Percentiles rank a stretch among this genome's conserved stretches.
Conservation (phyloP, 2,797 vertebrate species). For the Rhodeus uyekii region DNA sequence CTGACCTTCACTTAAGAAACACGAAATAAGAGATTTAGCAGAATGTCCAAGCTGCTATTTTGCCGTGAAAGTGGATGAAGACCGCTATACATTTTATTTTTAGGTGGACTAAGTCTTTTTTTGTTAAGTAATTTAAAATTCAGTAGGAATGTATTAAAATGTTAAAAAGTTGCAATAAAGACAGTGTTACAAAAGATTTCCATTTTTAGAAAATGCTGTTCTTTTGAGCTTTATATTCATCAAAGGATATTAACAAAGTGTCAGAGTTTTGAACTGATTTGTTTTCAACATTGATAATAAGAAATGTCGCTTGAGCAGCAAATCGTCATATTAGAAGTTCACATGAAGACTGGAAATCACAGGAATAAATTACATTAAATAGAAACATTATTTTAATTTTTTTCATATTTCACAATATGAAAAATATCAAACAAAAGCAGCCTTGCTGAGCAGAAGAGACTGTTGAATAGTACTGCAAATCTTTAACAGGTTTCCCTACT, state of each 20-base stretch:
- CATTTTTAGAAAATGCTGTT: background rate
- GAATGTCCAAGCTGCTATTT: background rate
- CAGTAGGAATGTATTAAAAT: background rate
- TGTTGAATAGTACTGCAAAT: background rate
- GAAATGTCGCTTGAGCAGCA: background rate
- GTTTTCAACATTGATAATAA: background rate
- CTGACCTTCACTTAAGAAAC: background rate
- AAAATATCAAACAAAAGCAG: background rate
- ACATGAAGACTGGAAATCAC: background rate
- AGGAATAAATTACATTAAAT: background rate
- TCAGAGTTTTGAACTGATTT: too few species aligned
- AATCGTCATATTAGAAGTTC: background rate
- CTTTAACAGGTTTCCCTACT: background rate
- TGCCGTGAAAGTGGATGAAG: background rate
- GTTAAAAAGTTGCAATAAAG: background rate
- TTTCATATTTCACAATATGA: background rate
- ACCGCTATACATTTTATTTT: background rate
- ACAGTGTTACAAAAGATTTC: background rate
- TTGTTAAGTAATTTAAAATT: background rate
- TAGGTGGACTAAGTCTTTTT: background rate
- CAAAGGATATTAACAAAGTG: background rate
- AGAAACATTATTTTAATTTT: background rate
- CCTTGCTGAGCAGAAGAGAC: background rate
- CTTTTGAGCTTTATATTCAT: background rate
- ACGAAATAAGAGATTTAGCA: background rate